Conservation (phyloP, 2,797 vertebrate genomes). For the Chrosomus eos region DNA sequence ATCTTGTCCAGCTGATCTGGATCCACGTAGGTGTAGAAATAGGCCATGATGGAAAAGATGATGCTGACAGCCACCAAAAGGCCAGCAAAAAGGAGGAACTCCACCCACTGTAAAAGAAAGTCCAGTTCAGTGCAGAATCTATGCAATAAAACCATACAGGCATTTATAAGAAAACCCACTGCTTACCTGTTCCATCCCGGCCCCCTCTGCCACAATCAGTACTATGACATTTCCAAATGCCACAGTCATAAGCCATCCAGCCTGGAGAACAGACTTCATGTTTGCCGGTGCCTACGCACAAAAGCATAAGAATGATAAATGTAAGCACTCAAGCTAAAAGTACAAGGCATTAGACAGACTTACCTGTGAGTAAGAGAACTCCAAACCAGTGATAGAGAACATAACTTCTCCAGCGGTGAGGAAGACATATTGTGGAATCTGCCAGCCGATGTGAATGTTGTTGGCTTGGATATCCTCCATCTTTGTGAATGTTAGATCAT, state of each 20-base stretch:
- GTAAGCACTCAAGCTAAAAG: neutral
- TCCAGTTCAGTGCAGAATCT: neutral
- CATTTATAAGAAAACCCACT: neutral
- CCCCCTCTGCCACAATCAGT: constrained; percentile 91
- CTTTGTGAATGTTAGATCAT: constrained; percentile 63
- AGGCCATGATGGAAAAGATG: constrained; percentile 94
- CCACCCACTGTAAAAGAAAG: constrained; percentile 82
- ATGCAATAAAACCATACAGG: constrained; percentile 11
- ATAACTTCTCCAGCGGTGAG: constrained; percentile 94
- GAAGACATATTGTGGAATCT: constrained; percentile 90
- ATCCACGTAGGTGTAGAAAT: constrained; percentile 88
- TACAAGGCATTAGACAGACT: neutral
- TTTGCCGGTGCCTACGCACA: constrained; percentile 85
- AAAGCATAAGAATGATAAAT: neutral
- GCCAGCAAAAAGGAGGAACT: constrained; percentile 91
- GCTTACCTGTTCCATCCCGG: constrained; percentile 90
- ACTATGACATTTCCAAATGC: constrained; percentile 94
- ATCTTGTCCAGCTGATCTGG: constrained; percentile 73
- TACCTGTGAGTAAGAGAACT: constrained; percentile 97
- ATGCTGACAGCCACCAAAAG: constrained; percentile 88
- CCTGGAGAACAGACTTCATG: constrained; percentile 98
- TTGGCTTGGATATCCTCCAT: constrained; percentile 86
- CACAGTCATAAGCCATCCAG: constrained; percentile 94
- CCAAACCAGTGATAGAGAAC: constrained; percentile 95
- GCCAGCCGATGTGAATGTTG: constrained; percentile 88